Evolutionary conservation across 1,140 invertebrate species (phyloP), one percentile per base, ranked within the genome.

Genomic region (Drosophila lini): DNA sequence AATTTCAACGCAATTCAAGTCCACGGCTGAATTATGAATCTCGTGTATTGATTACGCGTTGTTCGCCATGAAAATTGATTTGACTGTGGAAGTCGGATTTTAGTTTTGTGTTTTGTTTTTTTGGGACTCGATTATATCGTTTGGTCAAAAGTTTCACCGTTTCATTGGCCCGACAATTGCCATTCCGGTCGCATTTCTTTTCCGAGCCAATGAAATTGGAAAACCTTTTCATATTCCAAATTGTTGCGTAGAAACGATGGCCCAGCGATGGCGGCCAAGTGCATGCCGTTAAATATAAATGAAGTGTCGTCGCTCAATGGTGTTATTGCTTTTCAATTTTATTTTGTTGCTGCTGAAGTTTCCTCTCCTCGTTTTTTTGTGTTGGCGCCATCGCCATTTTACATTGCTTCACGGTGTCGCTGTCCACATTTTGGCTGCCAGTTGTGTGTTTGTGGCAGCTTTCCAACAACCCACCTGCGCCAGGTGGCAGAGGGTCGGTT

Each of bases 171-270:
- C 59, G 59, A 69, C 13, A 89, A 89, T 89, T 89, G 74, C 78
- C 68, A 89, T 89, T 89, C 84, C 31, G 74, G 55, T 58, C 84
- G 70, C 84, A 89, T 81, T 82, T 78, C 53, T 69, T 36, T 59
- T 50, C 41, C 22, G 62, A 65, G 83, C 84, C 84, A 89, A 86
- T 88, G 76, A 86, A 88, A 86, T 86, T 86, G 83, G 83, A 86
- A 88, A 86, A 88, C 47, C 62, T 88, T 81, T 80, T 84, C 53
- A 76, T 78, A 78, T 74, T 61, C 78, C 56, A 82, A 88, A 86
- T 86, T 86, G 83, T 86, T 86, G 83, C 83, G 84, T 86, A 86
- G 83, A 86, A 86, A 86, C 83, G 82, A 50, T 74, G 70, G 48
- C 44, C 57, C 60, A 53, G 45, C 64, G 65, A 58, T 79, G 64